phyloP scores from a whole-genome alignment of 2,113 vertebrate species.

The Anarhynchus alexandrinus region DNA sequence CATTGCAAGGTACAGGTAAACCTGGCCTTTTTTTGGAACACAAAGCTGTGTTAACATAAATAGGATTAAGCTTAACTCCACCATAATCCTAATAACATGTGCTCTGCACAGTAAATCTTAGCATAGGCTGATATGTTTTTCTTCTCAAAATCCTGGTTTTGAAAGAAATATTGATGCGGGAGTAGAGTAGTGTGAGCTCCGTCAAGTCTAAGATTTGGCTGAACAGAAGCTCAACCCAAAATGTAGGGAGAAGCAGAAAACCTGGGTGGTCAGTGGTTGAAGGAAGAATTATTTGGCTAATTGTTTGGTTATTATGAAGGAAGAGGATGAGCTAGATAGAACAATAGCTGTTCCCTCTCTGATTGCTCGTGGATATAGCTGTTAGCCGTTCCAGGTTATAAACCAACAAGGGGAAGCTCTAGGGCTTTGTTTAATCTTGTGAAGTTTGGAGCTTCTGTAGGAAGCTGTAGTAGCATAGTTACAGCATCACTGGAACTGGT shows the following conservation, averaged over 20 bases:
- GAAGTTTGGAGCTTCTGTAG: not conserved
- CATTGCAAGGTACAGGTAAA: not conserved
- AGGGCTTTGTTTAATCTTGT: not conserved
- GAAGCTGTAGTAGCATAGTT: not conserved
- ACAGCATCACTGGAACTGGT: not conserved
- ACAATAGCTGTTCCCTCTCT: not conserved
- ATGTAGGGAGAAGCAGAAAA: not conserved
- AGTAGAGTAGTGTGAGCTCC: not conserved
- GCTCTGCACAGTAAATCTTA: slow-evolving; percentile 19
- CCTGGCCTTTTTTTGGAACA: slow-evolving; percentile 59
- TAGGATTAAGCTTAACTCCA: slow-evolving; percentile 63
- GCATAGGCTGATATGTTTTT: not conserved
- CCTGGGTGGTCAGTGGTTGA: not conserved
- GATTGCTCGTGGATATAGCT: not conserved
- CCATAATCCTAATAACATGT: slow-evolving; percentile 46
- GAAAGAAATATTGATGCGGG: not conserved
- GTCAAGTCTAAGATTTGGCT: not conserved
- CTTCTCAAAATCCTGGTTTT: not conserved
- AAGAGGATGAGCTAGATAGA: not conserved
- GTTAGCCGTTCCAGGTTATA: not conserved
- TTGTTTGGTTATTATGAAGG: not conserved
- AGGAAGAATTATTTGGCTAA: not conserved
- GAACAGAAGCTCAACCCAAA: not conserved
- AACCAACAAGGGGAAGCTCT: not conserved
- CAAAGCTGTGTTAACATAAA: slow-evolving; percentile 63